Conservation (phyloP, 2,113 vertebrate species). For the Fregata magnificens region DNA sequence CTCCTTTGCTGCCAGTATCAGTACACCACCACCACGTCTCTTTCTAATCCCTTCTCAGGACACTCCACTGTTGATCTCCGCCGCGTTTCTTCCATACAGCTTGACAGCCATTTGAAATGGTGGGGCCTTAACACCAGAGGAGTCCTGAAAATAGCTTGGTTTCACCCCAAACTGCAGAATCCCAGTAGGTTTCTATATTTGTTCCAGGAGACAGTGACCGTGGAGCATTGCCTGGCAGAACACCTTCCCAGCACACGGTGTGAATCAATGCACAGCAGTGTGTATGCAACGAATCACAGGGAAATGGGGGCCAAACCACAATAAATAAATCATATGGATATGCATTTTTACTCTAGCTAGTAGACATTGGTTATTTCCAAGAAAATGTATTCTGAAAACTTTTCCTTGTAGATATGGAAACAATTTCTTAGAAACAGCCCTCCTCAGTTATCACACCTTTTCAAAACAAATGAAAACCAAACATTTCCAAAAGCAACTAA, state of each 20-base stretch:
- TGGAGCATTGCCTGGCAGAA: neutral
- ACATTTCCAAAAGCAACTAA: neutral
- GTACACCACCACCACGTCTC: neutral
- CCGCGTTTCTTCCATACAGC: neutral
- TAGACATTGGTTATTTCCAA: neutral
- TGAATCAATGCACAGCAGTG: neutral
- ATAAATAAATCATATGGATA: neutral
- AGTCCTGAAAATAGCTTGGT: neutral
- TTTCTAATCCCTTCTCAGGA: neutral
- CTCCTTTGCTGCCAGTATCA: neutral
- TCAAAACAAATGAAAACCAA: neutral
- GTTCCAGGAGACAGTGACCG: neutral
- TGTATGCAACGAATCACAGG: fast-evolving
- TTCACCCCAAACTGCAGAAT: neutral
- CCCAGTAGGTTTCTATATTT: neutral
- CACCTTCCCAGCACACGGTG: neutral
- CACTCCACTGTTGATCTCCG: neutral
- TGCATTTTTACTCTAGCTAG: neutral
- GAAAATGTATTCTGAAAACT: neutral
- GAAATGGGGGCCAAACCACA: neutral
- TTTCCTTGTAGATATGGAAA: neutral
- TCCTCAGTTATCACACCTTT: neutral
- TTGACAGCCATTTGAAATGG: neutral
- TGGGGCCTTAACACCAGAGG: neutral
- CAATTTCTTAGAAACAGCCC: neutral